phyloP scores from a whole-genome alignment of 23 tunicate species.

The Ascidia mentula region DNA sequence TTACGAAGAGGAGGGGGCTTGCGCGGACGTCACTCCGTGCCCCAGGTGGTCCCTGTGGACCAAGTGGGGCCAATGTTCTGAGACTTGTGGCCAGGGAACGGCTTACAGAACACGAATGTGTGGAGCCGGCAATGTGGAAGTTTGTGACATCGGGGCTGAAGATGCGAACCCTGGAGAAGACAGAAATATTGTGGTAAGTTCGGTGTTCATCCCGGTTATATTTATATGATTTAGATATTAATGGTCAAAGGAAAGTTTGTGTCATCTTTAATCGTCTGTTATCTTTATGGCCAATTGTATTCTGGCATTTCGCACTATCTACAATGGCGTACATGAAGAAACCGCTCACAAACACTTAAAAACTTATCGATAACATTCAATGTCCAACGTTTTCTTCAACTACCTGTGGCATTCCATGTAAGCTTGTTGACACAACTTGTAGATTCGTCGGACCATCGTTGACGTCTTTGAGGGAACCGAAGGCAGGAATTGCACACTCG shows the following conservation, averaged over 20 bases:
- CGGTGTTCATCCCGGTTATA: neutral
- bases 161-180: constrained; percentile 3
- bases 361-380: too few relatives aligned
- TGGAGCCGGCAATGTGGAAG: constrained; percentile 9
- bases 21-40: constrained; percentile 17
- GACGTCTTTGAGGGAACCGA: constrained; percentile 29
- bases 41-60: constrained; percentile 46
- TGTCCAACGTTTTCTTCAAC: too few relatives aligned
- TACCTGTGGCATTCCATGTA: too few relatives aligned
- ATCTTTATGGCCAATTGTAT: too few relatives aligned
- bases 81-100: constrained; percentile 33
- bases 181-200: neutral
- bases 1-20: constrained; percentile 5
- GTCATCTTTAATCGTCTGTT: too few relatives aligned
- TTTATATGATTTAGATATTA: too few relatives aligned
- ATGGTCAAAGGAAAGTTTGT: too few relatives aligned
- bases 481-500: constrained; percentile 18
- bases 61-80: constrained; percentile 36
- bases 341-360: too few relatives aligned
- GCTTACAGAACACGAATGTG: constrained; percentile 20
- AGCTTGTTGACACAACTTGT: too few relatives aligned
- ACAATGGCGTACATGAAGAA: too few relatives aligned
- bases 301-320: too few relatives aligned
- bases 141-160: constrained; percentile 13
- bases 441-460: constrained; percentile 8